Evolutionary conservation across 2,888 invertebrate species (phyloP), one percentile per base, ranked within the genome.

Genomic region (Rhamnusium bicolor): DNA sequence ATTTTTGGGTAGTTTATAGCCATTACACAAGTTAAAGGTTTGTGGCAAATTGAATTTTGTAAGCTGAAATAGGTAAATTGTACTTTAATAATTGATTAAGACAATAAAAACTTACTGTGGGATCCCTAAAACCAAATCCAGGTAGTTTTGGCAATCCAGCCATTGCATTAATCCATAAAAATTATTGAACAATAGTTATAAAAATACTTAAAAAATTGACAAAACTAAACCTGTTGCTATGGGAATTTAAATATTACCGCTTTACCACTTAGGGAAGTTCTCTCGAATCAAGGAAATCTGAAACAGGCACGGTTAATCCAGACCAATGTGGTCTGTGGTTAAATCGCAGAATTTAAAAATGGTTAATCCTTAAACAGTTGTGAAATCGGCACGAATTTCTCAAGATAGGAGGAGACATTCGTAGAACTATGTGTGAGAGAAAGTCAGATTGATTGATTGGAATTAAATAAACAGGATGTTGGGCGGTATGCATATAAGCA

Each of bases 131-230:
- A 12, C 89, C 89, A 80, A 92, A 90, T 63, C 94, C 94, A 6
- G 94, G 94, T 69, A 94, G 87, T 87, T 93, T 92, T 4, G 94
- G 94, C 61, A 94, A 87, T 61, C 92, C 92, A 72, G 86, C 78
- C 88, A 88, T 88, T 72, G 14, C 74, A 53, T 40, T 19, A 58
- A 12, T 14, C 21, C 2, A 2, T 49, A 21, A 16, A 24, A 14
- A 73, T 61, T 16, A 16, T 1, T 8, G n/a, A 76, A 89, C 58
- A 51, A 58, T n/a, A 16, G 19, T 18, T 60, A 16, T 49, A 21
- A 68, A 60, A 14, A 10, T 69, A 10, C 14, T 32, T 63, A 53
- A n/a, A n/a, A n/a, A 32, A 69, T 60, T 58, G 68, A 68, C 40
- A 58, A 68, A 58, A 60, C 58, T 60, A 12, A 18, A 2, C 49